phyloP scores from a whole-genome alignment of 1,140 invertebrate genomes.

The Scaptomyza pallida region DNA sequence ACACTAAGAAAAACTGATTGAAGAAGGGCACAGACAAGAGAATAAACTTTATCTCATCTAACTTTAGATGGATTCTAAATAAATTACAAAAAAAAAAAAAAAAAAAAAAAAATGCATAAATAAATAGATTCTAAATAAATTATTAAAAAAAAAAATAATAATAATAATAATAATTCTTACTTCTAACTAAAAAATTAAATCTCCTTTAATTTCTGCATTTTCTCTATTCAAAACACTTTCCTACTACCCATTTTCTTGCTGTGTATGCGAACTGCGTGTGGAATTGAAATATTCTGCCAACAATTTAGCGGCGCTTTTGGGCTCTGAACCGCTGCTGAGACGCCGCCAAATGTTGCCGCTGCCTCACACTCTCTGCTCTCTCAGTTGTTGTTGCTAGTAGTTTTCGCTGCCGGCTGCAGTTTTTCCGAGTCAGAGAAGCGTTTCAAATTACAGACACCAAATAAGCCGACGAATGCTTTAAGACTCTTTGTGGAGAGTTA shows the following conservation, averaged over 20 bases:
- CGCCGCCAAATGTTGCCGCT: constrained; percentile 21
- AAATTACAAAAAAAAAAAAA: too few species aligned
- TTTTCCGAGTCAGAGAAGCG: constrained; percentile 82
- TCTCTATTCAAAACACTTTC: too few species aligned
- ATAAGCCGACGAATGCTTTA: constrained; percentile 63
- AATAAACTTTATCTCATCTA: too few species aligned
- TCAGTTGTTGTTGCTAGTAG: not conserved
- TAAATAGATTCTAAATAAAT: too few species aligned
- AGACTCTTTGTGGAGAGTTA: not conserved
- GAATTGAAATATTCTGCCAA: constrained; percentile 75
- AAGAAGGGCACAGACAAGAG: too few species aligned
- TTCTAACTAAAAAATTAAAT: too few species aligned
- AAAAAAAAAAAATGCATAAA: too few species aligned
- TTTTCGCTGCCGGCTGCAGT: constrained; percentile 39
- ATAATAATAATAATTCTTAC: too few species aligned
- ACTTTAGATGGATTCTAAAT: too few species aligned
- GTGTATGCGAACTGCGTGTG: constrained; percentile 61
- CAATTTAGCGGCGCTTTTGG: constrained; percentile 79
- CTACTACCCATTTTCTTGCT: not conserved
- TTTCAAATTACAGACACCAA: constrained; percentile 83
- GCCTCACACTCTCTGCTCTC: not conserved
- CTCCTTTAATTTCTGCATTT: too few species aligned
- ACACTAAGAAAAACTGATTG: constrained; percentile 17
- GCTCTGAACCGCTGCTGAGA: constrained; percentile 19
- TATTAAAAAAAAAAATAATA: too few species aligned